Percentiles rank a stretch among this genome's conserved stretches.
Evolutionary conservation across 1,140 invertebrate genomes (phyloP).

Genomic region (Euborellia annulipes): DNA sequence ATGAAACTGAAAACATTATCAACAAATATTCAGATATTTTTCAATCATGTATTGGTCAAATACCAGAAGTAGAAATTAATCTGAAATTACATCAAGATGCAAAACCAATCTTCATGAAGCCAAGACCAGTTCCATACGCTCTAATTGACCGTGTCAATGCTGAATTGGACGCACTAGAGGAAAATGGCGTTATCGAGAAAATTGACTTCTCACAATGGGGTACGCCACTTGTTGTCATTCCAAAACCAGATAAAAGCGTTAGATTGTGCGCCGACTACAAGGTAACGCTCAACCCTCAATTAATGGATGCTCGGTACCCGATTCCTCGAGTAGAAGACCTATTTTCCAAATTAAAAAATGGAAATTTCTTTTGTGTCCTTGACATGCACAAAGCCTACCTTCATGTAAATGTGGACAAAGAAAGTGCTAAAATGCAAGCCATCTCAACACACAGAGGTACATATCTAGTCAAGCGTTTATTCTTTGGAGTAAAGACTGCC

Average conservation of each 20-base stretch:
- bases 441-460: constrained; percentile 28
- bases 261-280: constrained; percentile 24
- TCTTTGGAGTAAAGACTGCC: constrained; percentile 28
- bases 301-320: constrained; percentile 12
- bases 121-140: no score
- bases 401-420: constrained; percentile 21
- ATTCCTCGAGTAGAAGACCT: constrained; percentile 8
- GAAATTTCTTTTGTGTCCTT: constrained; percentile 18
- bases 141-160: no score
- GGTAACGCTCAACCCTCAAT: constrained; percentile 12
- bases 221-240: constrained; percentile 4
- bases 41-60: no score
- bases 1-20: no score
- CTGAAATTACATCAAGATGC: no score
- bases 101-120: no score
- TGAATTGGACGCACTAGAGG: no score
- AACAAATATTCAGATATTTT: no score
- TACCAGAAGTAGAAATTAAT: no score
- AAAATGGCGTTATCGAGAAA: no score
- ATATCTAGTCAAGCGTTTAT: constrained; percentile 29
- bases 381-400: constrained; percentile 22
- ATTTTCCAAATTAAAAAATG: constrained; percentile 12
- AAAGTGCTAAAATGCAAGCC: constrained; percentile 2
- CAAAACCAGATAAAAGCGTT: constrained; percentile 12
- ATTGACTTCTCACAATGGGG: no score